Base-by-base conservation (phyloP, 2,113 vertebrate genomes). In the Hiodon alosoides region DNA sequence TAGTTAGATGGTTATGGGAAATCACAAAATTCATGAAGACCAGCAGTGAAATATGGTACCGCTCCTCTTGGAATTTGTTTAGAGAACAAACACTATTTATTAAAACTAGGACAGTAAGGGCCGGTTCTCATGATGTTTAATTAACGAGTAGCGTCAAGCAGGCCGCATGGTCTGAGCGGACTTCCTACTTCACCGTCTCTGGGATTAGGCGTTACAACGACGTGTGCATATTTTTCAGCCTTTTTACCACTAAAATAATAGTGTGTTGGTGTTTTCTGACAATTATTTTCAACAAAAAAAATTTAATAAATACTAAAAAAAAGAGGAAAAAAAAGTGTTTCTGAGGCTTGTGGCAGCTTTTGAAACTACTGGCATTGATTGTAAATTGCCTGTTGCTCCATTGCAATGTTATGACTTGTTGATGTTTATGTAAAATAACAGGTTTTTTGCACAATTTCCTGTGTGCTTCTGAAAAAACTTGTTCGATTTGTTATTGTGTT, bases 351-450 rank as follows among this genome's bases (percentile, higher is more conserved):
- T 68, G 76, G 62, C 51, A 67, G 75, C 61, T 57, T 31, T 71
- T 71, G 69, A 76, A 72, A 71, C 59, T 62, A 76, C 62, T 62
- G 48, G 55, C 54, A 51, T 76, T 31, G 14, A 69, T 72, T 66
- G 75, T 69, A 77, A 67, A 71, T 66, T 17, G 61, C 75, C 52
- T 57, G 69, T 77, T 77, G 76, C 61, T 67, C 69, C 59, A 58
- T 67, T 72, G 52, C 61, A 72, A 65, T 71, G 67, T 72, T 72
- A 67, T 72, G 69, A 72, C 51, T 64, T 55, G 59, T 65, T 76
- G 61, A 71, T 76, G 60, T 60, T 76, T 62, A 57, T 71, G 73
- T 65, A 57, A 62, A 11, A 71, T 65, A 57, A 50, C 62, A 58
- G 65, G 47, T 62, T 72, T 8, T 72, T 72, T 71, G 75, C 75